Base-by-base conservation (phyloP, 2,797 vertebrate species). In the Podarcis lilfordi region DNA sequence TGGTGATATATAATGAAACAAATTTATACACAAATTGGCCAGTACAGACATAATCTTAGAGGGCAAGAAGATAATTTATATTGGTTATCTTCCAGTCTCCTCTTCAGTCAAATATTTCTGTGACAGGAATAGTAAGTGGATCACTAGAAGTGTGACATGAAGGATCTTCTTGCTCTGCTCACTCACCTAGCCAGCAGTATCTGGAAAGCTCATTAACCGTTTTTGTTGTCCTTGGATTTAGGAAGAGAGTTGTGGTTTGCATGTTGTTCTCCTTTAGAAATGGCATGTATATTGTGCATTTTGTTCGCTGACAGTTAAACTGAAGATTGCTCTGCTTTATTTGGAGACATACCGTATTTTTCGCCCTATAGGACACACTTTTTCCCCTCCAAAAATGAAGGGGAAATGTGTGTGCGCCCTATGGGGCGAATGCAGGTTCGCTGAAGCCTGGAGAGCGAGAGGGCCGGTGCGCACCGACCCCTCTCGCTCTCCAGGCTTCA, bases 151-250 rank as follows among this genome's bases (percentile, higher is more conserved):
- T 88, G 45, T 77, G n/a, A 29, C 32, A 77, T 66, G 40, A 86
- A 84, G 10, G 45, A 80, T 89, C 81, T 43, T 88, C 32, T 87
- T 92, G 55, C 82, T 91, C 66, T 75, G 11, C 21, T 90, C 59
- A 83, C 37, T 75, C 78, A 11, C 64, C 84, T 0, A 45, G 43
- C 23, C 55, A 0, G 10, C 89, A 69, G 32, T 85, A 79, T 80
- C 6, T 85, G 68, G 90, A 68, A 80, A 80, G 68, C 76, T 82
- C 32, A 8, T 61, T 55, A 69, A 69, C 66, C 74, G 43, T 19
- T 61, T 17, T 21, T 32, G 27, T 13, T 76, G 25, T 82, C 15
- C 35, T 55, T 80, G 86, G 86, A 75, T 85, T 79, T 71, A 21
- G 8, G 76, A 77, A 90, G 8, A 90, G 8, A 90, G 66, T 74